Evolutionary conservation across 2,888 invertebrate species (phyloP), one percentile per base, ranked within the genome.

Genomic region (Rhabditoides inermis): DNA sequence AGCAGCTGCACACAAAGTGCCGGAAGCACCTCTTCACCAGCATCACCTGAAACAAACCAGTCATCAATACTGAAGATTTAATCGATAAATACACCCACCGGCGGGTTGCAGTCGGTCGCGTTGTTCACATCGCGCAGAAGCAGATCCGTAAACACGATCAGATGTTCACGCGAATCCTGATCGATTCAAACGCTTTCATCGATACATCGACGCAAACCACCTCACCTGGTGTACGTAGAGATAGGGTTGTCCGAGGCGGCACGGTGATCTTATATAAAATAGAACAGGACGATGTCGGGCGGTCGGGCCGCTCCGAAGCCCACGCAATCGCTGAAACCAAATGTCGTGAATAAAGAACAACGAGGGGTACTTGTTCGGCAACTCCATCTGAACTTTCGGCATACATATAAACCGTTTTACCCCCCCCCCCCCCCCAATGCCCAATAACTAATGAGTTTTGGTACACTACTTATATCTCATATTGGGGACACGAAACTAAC

Each of bases 81-180:
- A n/a, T n/a, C n/a, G n/a, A n/a, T n/a, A n/a, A n/a, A n/a, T n/a
- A n/a, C n/a, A n/a, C n/a, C n/a, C n/a, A n/a, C n/a, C n/a, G n/a
- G n/a, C n/a, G n/a, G n/a, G n/a, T n/a, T n/a, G n/a, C n/a, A n/a
- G n/a, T n/a, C n/a, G n/a, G n/a, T n/a, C n/a, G n/a, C n/a, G n/a
- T n/a, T n/a, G n/a, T n/a, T n/a, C n/a, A n/a, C n/a, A n/a, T n/a
- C n/a, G n/a, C 60, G 49, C 15, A 62, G 30, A 2, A 82, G 85
- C 0, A 86, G 81, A 76, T 88, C 87, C 0, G 85, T 85, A 77
- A 92, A 85, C 1, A 85, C 82, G 70, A 92, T 82, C 2, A 90
- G 77, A 78, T 94, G 94, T 78, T 94, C 91, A 79, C 92, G 94
- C 72, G 85, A 83, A 7, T 89, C 91, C n/a, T n/a, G n/a, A n/a